Percentiles rank a stretch among this genome's conserved stretches.
Evolutionary conservation across 2,113 vertebrate genomes (phyloP).

Genomic region (Nothobranchius furzeri): DNA sequence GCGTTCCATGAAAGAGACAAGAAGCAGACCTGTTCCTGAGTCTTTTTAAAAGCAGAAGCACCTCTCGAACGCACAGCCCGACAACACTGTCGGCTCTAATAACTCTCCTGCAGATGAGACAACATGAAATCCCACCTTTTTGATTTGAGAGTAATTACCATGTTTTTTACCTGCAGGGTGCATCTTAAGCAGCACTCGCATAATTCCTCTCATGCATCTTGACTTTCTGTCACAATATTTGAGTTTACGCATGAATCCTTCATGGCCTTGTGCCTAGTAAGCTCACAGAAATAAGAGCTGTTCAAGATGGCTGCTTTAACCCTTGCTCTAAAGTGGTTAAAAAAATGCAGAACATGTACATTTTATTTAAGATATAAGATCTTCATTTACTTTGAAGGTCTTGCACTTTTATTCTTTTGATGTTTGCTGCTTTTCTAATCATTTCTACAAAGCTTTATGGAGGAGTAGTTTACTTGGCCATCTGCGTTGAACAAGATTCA

Average conservation of each 20-base stretch:
- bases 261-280: not conserved
- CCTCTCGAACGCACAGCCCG: conserved; percentile 37
- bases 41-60: conserved; percentile 38
- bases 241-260: conserved; percentile 29
- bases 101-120: conserved; percentile 32
- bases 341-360: too few relatives aligned
- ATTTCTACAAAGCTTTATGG: too few relatives aligned
- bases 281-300: not conserved
- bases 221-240: conserved; percentile 47
- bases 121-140: conserved; percentile 49
- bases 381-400: too few relatives aligned
- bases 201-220: conserved; percentile 30
- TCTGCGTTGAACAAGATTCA: too few relatives aligned
- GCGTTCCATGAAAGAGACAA: conserved; percentile 26
- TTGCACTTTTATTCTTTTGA: too few relatives aligned
- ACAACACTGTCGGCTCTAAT: conserved; percentile 43
- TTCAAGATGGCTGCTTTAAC: not conserved
- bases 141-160: conserved; percentile 37
- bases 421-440: too few relatives aligned
- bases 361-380: too few relatives aligned
- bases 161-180: conserved; percentile 37
- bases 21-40: conserved; percentile 27
- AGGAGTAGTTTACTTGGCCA: too few relatives aligned
- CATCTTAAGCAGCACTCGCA: conserved; percentile 30
- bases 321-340: too few relatives aligned